Base-by-base conservation (phyloP, 64 coral and sea anemone genomes). In the Actinia equina region DNA sequence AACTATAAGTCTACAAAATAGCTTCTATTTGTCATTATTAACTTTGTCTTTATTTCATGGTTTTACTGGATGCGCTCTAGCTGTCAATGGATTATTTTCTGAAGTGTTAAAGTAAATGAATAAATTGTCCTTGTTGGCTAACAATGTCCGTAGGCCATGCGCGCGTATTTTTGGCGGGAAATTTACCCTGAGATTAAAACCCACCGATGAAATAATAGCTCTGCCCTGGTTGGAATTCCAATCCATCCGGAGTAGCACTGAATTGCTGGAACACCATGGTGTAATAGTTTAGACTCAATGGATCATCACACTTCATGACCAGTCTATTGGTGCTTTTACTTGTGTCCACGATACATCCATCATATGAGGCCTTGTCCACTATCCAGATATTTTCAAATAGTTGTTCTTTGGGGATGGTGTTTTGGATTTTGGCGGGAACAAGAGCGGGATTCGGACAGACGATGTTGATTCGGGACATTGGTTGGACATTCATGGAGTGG, bases 311-410 rank as follows among this genome's bases (percentile, higher is more conserved):
- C 14, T 57, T 84, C 58, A 79, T 85, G 17, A 91, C 51, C 7
- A 88, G 44, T 53, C 81, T 79, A 76, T 95, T 84, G 43, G 43
- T 51, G 13, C 37, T 23, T 27, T 71, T 76, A 17, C 83, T 83
- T 49, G 51, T 80, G 46, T 92, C 82, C 46, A 95, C 51, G 11
- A 83, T 71, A 82, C 94, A 95, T 44, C 82, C 77, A 44, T 91
- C 90, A 30, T 89, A 95, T 7, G 83, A 85, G 15, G 51, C 76
- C 52, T 65, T 92, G 79, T 95, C 87, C 6, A 95, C 94, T 13
- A 95, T 77, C 94, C 94, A 95, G 20, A 95, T 44, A 52, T 95
- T 95, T 26, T 95, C 89, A 62, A 87, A 89, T 74, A 95, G 86
- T 49, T 88, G 44, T 59, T 92, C 94, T 37, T 80, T 57, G 3